Evolutionary conservation across 1,140 invertebrate genomes (phyloP).

Genomic region (Polypedilum vanderplanki): DNA sequence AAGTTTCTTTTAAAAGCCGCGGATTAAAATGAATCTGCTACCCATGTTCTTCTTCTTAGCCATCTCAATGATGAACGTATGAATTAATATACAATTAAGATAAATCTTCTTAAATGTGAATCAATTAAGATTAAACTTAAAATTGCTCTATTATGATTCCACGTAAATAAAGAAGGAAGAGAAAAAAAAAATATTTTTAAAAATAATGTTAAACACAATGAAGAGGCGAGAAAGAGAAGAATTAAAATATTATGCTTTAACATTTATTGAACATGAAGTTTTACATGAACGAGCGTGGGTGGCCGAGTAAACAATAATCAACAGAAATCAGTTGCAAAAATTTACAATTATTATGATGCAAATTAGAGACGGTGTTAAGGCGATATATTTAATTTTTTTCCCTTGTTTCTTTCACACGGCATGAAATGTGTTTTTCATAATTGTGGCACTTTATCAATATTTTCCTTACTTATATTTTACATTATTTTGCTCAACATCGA

Average conservation of each 20-base stretch:
- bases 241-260: not conserved
- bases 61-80: too few relatives aligned
- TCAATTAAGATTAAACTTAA: not conserved
- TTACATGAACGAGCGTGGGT: not conserved
- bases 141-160: not conserved
- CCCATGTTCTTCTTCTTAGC: too few relatives aligned
- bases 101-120: not conserved
- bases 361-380: constrained; percentile 11
- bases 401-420: constrained; percentile 16
- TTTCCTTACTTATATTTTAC: not conserved
- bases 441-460: constrained; percentile 4
- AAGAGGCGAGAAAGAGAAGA: not conserved
- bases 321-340: not conserved
- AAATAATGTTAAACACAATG: constrained; percentile 1
- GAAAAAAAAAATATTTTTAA: not conserved
- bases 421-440: constrained; percentile 7
- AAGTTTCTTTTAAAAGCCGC: not conserved
- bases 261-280: too few relatives aligned
- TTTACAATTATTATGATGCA: constrained; percentile 16
- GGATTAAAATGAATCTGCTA: too few relatives aligned
- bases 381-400: constrained; percentile 3
- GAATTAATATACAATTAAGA: too few relatives aligned
- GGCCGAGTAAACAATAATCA: not conserved
- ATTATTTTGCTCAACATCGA: too few relatives aligned
- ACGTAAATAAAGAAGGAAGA: not conserved